These are phyloP conservation scores for Bombus waltoni DNA, from an alignment of 1,140 invertebrate species.

Conservation along the genomic window DNA sequence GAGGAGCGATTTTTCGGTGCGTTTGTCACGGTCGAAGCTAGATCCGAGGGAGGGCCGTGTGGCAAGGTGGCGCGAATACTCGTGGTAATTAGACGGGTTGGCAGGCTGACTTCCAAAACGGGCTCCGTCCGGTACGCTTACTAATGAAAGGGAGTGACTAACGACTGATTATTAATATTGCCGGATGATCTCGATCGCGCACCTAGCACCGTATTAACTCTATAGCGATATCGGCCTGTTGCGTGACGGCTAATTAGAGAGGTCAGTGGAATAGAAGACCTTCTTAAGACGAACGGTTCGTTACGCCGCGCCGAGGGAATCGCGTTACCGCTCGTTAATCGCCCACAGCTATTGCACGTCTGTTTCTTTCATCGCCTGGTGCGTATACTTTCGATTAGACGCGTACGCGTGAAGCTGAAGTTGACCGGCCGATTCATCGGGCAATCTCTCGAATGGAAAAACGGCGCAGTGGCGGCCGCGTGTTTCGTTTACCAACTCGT, in stretches of 20 bases:
- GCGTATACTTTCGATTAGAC: not conserved
- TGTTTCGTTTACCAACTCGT: no score
- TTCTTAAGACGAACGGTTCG: conserved; percentile 1
- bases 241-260: conserved; percentile 61
- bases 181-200: conserved; percentile 62
- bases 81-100: conserved; percentile 60
- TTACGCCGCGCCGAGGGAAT: conserved; percentile 2
- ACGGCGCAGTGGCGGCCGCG: no score
- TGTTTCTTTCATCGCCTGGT: not conserved
- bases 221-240: conserved; percentile 54
- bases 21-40: conserved; percentile 58
- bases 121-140: conserved; percentile 51
- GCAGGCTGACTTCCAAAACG: conserved; percentile 61
- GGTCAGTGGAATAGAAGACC: conserved; percentile 56
- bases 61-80: conserved; percentile 33
- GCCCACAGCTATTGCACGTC: conserved; percentile 14
- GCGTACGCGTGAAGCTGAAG: not conserved
- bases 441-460: not conserved
- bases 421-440: not conserved
- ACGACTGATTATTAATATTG: conserved; percentile 69
- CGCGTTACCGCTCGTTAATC: conserved; percentile 49
- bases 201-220: conserved; percentile 57
- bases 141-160: conserved; percentile 68
- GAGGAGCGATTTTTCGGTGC: conserved; percentile 52
- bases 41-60: conserved; percentile 24